A percentile compares a stretch with the other conserved stretches of the same genome.
phyloP scores from a whole-genome alignment of 2,113 vertebrate genomes.

The Macrotus californicus region DNA sequence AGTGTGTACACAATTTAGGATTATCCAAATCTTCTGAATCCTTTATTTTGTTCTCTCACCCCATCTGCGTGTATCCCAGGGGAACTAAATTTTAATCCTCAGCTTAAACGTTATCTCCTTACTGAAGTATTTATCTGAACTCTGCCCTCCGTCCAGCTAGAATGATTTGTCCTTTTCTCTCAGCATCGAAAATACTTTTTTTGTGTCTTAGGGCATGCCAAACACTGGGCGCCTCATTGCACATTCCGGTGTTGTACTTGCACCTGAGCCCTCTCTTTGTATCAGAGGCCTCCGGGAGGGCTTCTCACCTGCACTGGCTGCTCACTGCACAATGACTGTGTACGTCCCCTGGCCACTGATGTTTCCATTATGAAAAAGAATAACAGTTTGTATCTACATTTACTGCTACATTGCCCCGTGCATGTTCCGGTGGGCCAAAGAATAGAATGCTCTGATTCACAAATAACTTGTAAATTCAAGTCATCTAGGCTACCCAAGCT shows the following conservation, averaged over 20 bases:
- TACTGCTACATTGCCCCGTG: neutral
- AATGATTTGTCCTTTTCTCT: slow-evolving; percentile 17
- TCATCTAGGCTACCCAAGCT: neutral
- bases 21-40: neutral
- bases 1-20: neutral
- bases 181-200: neutral
- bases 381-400: neutral
- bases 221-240: neutral
- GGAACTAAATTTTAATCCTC: slow-evolving; percentile 13
- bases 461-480: neutral
- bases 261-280: neutral
- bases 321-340: neutral
- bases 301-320: neutral
- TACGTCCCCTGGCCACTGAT: neutral
- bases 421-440: neutral
- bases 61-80: neutral
- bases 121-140: slow-evolving; percentile 32
- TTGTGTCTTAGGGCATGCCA: neutral
- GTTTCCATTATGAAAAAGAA: neutral
- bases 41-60: neutral
- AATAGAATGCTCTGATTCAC: neutral
- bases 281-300: neutral
- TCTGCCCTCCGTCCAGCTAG: slow-evolving; percentile 18
- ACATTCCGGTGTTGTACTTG: accelerated
- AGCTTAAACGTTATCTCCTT: slow-evolving; percentile 29